Evolutionary conservation across 2,888 invertebrate genomes (phyloP), one percentile per base, ranked within the genome.

Genomic region (Tyria jacobaeae): DNA sequence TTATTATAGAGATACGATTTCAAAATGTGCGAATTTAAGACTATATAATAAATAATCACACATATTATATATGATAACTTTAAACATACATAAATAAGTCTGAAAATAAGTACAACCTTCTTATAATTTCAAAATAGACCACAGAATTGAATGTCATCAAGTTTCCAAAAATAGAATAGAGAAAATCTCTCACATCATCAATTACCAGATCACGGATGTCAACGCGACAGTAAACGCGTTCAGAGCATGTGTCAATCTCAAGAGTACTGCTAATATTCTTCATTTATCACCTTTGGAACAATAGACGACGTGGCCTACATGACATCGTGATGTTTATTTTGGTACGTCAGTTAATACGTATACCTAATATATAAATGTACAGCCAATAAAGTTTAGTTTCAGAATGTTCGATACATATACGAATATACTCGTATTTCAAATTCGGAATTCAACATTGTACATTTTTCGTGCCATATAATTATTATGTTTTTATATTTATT

Each of bases 271-370:
- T 69, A 79, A 76, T 73, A 71, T 70, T 75, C 70, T 76, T 82
- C 81, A 83, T 85, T 86, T 85, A 82, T 84, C 83, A 84, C 72
- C 68, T 75, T 65, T 37, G 15, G 41, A 57, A 67, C 57, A 70
- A 64, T 65, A 64, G 64, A 34, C 35, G 31, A 27, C 25, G 35
- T 53, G 59, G 66, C 47, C 55, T 21, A 62, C n/a, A 7, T 50
- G 41, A 37, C 53, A 47, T 58, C 50, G 35, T 44, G 24, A 55
- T 21, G 24, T 31, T 7, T 48, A 12, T 24, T 15, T 25, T 56
- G 47, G 44, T 31, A 31, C 27, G 27, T 62, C 39, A 50, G 15
- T 9, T 41, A 9, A 10, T 39, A 57, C 7, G 14, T n/a, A n/a
- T n/a, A n/a, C n/a, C n/a, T 17, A 14, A 35, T 31, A 44, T 10